Evolutionary conservation across 2,888 invertebrate species (phyloP), one percentile per base, ranked within the genome.

Genomic region (Sericinus montela): DNA sequence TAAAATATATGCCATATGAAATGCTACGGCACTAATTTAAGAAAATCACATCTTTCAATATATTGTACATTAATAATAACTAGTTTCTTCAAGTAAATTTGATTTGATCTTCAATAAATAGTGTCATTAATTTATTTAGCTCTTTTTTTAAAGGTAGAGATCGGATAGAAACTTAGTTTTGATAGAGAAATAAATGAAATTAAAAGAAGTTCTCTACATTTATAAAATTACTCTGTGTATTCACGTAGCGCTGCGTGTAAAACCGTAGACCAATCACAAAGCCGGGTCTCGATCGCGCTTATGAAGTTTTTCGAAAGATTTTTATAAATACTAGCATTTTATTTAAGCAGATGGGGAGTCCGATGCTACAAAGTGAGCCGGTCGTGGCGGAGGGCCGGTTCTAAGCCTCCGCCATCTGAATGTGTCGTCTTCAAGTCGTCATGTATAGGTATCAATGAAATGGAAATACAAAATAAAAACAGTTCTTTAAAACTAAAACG

Each of bases 251-350:
- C 11, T 11, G 7, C 6, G 30, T 19, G 16, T 36, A 23, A n/a
- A n/a, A 25, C 29, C 25, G 15, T 32, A 29, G 19, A 48, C 69
- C 72, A 72, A 74, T 74, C 48, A 59, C 45, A 54, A 30, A 37
- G 44, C 55, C 11, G 49, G 42, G 53, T 52, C 76, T 81, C 59
- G 61, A 80, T 75, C 85, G 65, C 85, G 76, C 60, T 75, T 67
- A 55, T 56, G 49, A 66, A 69, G 63, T 76, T 76, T 74, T 66
- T 57, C 15, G 11, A 5, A 1, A 25, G 10, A 16, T 63, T 23
- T 6, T 53, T 59, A 66, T 67, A 64, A 51, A 65, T 67, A 56
- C 28, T 1, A 11, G 46, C 40, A 36, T 16, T 28, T 1, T 10
- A 1, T 3, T 7, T 0, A 0, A 0, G 0, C 0, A 0, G 0